Base-by-base conservation (phyloP, 2,113 vertebrate genomes). In the Pseudorectes ferrugineus region DNA sequence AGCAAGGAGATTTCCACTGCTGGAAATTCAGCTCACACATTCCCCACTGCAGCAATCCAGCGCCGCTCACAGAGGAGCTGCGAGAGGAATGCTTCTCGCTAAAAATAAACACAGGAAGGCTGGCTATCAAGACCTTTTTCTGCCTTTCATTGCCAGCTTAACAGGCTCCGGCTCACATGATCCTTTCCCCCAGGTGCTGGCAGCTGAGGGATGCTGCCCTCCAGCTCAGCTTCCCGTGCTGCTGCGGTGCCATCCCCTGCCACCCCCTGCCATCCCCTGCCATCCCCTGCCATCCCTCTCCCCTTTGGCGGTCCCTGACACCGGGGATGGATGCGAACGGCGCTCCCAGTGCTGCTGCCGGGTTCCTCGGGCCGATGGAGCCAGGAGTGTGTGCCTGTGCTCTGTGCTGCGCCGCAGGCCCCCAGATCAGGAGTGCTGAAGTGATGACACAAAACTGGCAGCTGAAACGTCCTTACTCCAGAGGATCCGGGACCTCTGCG, bases 381-480 rank as follows among this genome's bases (percentile, higher is more conserved):
- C 28, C 86, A 2, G 4, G 20, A 28, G 6, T 0, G 5, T 15
- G 52, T n/a, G 49, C 15, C 76, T 76, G 72, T 33, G 71, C 61
- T 93, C 46, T 42, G 51, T 70, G 51, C 49, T 2, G 29, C 0
- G 2, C 59, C 9, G 33, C 59, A 8, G 2, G 12, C 54, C 46
- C 82, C 2, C 0, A 10, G 33, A 55, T 67, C n/a, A 14, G 80
- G 14, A 71, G 70, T 2, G 9, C 67, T 67, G 78, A 87, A 79
- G 90, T 13, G 86, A 92, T 93, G 89, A 96, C 94, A 96, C 91
- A 74, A 83, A 93, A 48, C 89, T 92, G 89, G 90, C 88, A 54
- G 92, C 88, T 46, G 48, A 51, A 95, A 83, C 5, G 2, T 74
- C 84, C 78, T 91, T 66, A 2, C 80, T 83, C 42, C 42, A 1